Evolutionary conservation across 2,113 vertebrate genomes (phyloP).

Genomic region (Silurus meridionalis): DNA sequence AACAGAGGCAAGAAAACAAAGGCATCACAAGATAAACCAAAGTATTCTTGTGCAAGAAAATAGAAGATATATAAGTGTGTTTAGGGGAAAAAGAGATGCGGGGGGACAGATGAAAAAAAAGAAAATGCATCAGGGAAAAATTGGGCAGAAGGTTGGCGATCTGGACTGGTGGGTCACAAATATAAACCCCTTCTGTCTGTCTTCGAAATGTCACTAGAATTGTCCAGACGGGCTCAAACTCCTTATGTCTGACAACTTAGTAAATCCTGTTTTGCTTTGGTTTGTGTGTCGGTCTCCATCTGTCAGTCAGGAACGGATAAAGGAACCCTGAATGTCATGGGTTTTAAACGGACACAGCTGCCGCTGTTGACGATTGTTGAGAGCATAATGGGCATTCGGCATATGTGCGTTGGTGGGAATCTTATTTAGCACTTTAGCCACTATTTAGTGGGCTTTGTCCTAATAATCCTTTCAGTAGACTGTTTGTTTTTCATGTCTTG

Average conservation of each 20-base stretch:
- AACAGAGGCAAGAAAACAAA: not conserved
- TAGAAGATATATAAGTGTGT: conserved; percentile 1
- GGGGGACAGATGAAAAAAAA: not conserved
- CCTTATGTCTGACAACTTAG: not conserved
- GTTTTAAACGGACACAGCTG: conserved; percentile 8
- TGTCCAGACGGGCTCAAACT: conserved; percentile 21
- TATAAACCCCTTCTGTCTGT: conserved; percentile 18
- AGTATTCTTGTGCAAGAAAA: not conserved
- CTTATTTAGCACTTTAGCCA: not conserved
- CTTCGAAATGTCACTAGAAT: conserved; percentile 38
- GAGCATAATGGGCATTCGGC: not conserved
- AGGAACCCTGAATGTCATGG: conserved; percentile 12
- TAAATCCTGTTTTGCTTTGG: conserved; percentile 18
- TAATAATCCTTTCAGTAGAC: conserved; percentile 5
- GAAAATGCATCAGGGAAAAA: not conserved
- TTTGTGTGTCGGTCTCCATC: conserved; percentile 26
- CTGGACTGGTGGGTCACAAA: conserved; percentile 6
- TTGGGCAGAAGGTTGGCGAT: conserved; percentile 4
- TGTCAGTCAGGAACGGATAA: conserved; percentile 10
- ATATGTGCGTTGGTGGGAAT: not conserved
- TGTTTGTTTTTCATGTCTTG: conserved; percentile 47
- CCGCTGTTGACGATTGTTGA: not conserved
- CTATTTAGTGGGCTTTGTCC: not conserved
- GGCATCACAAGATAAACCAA: conserved; percentile 2
- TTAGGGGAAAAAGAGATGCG: not conserved